Conservation (phyloP, 2,888 invertebrate genomes). For the Amphipyra berbera region DNA sequence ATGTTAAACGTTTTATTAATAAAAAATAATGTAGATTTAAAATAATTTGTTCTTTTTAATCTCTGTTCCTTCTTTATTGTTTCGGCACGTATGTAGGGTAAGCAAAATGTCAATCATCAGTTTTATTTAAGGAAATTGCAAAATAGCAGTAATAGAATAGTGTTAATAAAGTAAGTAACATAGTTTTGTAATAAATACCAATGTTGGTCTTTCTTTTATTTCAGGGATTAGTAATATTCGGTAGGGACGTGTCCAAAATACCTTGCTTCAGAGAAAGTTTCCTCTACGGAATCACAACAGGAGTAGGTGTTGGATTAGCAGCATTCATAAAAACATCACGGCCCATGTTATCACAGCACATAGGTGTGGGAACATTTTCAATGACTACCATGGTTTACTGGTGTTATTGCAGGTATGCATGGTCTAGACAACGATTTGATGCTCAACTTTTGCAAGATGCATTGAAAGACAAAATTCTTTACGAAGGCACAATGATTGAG, state of each 20-base stretch:
- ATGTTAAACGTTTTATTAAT: too few species aligned
- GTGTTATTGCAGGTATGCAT: conserved; percentile 92
- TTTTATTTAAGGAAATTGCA: too few species aligned
- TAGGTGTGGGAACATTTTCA: conserved; percentile 92
- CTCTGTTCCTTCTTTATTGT: too few species aligned
- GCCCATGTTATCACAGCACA: conserved; percentile 90
- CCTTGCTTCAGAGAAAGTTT: conserved; percentile 95
- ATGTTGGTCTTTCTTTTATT: conserved; percentile 48
- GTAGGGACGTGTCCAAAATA: conserved; percentile 93
- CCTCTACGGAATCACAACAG: conserved; percentile 93
- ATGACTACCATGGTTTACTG: conserved; percentile 92
- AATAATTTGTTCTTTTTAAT: too few species aligned
- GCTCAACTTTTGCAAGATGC: conserved; percentile 91
- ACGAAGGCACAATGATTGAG: conserved; percentile 91
- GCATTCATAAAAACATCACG: conserved; percentile 94
- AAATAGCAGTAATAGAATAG: neutral
- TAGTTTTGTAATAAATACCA: neutral
- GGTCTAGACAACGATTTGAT: conserved; percentile 92
- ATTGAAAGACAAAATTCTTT: conserved; percentile 89
- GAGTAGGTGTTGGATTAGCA: conserved; percentile 91
- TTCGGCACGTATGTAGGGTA: too few species aligned
- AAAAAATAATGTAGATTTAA: too few species aligned
- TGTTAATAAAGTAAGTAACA: neutral
- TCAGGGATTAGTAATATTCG: conserved; percentile 91
- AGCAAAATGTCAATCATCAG: too few species aligned